These are phyloP conservation scores for Orchesella cincta DNA, from an alignment of 1,140 invertebrate species.

Conservation along the genomic window DNA sequence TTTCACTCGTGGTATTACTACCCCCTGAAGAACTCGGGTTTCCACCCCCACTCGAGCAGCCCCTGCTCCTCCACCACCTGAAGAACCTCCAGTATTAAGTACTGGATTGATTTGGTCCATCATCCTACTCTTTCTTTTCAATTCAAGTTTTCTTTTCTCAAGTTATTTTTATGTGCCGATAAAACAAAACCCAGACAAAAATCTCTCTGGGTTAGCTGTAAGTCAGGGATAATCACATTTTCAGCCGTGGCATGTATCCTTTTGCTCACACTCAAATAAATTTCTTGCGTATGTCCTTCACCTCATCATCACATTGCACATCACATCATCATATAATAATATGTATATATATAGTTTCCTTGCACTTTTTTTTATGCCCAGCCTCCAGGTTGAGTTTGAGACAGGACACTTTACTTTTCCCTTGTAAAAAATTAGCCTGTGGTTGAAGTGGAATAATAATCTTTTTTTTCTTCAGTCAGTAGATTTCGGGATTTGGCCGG, in stretches of 20 bases:
- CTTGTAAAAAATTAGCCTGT: constrained; percentile 29
- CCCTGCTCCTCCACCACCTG: not conserved
- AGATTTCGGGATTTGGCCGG: constrained; percentile 1
- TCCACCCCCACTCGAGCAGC: constrained; percentile 1
- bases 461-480: constrained; percentile 8
- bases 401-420: too few relatives aligned
- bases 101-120: constrained; percentile 27
- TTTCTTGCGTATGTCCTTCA: too few relatives aligned
- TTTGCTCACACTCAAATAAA: too few relatives aligned
- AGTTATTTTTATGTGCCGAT: too few relatives aligned
- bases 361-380: not conserved
- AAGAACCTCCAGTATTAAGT: not conserved
- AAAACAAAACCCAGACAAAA: too few relatives aligned
- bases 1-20: not conserved
- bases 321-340: too few relatives aligned
- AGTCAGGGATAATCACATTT: too few relatives aligned
- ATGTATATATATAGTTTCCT: too few relatives aligned
- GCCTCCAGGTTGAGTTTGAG: not conserved
- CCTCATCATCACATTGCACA: too few relatives aligned
- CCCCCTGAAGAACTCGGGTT: not conserved
- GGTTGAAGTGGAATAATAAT: constrained; percentile 22
- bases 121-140: not conserved
- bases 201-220: too few relatives aligned
- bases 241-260: too few relatives aligned
- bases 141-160: too few relatives aligned